Evolutionary conservation across 2,888 invertebrate genomes (phyloP).

Genomic region (Drosophila peninsularis): DNA sequence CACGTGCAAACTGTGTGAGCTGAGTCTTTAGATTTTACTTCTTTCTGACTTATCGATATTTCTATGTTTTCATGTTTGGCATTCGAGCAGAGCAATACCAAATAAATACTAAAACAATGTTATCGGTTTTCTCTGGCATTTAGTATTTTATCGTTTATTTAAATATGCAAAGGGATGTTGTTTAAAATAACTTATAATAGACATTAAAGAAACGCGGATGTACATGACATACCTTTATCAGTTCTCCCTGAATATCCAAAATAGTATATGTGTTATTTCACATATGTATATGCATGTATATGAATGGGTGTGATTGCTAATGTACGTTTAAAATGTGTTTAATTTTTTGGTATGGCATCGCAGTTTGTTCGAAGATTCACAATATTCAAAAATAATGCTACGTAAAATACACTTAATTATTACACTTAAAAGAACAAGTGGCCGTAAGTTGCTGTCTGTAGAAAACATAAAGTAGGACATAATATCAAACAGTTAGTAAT

Average conservation of each 20-base stretch:
- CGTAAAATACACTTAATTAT: slow-evolving; percentile 28
- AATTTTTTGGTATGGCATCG: slow-evolving; percentile 64
- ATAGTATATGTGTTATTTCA: neutral
- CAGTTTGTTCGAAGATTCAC: slow-evolving; percentile 58
- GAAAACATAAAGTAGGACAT: neutral
- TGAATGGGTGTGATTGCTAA: neutral
- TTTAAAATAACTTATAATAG: slow-evolving; percentile 3
- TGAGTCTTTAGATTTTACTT: neutral
- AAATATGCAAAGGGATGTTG: neutral
- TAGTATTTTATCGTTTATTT: slow-evolving; percentile 16
- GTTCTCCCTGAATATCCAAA: slow-evolving; percentile 9
- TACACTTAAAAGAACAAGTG: slow-evolving; percentile 2
- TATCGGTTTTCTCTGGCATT: slow-evolving; percentile 1
- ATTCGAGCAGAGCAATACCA: neutral
- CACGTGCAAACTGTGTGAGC: slow-evolving; percentile 39
- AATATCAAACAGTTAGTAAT: slow-evolving; percentile 34
- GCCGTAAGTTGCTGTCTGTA: neutral
- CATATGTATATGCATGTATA: neutral
- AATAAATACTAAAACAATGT: neutral
- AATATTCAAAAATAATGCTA: slow-evolving; percentile 38
- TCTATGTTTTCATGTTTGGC: neutral
- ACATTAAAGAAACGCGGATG: neutral
- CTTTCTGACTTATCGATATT: neutral
- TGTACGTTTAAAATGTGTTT: slow-evolving; percentile 17
- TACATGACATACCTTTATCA: slow-evolving; percentile 1